Evolutionary conservation across 2,797 vertebrate species (phyloP).

Genomic region (Odontamblyopus rebecca): DNA sequence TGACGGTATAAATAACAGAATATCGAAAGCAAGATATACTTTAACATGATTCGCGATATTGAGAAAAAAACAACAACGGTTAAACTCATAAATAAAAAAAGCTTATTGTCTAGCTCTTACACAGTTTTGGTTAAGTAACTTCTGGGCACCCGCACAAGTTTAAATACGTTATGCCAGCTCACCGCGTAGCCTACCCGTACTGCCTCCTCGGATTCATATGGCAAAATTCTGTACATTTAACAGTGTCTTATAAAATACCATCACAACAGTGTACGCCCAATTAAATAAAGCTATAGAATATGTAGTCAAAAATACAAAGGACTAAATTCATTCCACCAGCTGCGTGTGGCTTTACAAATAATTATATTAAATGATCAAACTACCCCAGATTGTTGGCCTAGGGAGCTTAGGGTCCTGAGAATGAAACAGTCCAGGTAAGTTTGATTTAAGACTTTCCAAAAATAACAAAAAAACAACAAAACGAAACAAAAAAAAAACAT

Average conservation of each 20-base stretch:
- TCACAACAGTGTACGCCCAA: constrained; percentile 65
- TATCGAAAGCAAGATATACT: not conserved
- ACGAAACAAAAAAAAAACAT: constrained; percentile 6
- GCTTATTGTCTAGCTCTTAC: constrained; percentile 56
- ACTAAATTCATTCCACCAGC: constrained; percentile 19
- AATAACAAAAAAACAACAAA: no score
- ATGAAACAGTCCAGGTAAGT: constrained; percentile 47
- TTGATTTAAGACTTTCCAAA: constrained; percentile 49
- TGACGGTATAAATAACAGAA: no score
- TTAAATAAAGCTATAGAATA: constrained; percentile 66
- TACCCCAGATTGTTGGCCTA: constrained; percentile 41
- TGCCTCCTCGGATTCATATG: constrained; percentile 53
- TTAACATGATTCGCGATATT: not conserved
- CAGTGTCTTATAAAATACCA: constrained; percentile 68
- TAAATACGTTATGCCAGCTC: constrained; percentile 68
- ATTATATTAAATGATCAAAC: constrained; percentile 32
- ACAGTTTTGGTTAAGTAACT: constrained; percentile 69
- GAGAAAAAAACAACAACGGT: constrained; percentile 34
- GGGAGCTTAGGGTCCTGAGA: constrained; percentile 69
- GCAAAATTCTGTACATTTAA: constrained; percentile 60
- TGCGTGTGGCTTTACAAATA: constrained; percentile 42
- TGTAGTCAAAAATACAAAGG: constrained; percentile 48
- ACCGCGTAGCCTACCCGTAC: constrained; percentile 65
- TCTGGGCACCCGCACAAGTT: constrained; percentile 43
- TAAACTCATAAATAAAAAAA: constrained; percentile 71